Base-by-base conservation (phyloP, 2,797 vertebrate genomes). In the Menidia menidia region DNA sequence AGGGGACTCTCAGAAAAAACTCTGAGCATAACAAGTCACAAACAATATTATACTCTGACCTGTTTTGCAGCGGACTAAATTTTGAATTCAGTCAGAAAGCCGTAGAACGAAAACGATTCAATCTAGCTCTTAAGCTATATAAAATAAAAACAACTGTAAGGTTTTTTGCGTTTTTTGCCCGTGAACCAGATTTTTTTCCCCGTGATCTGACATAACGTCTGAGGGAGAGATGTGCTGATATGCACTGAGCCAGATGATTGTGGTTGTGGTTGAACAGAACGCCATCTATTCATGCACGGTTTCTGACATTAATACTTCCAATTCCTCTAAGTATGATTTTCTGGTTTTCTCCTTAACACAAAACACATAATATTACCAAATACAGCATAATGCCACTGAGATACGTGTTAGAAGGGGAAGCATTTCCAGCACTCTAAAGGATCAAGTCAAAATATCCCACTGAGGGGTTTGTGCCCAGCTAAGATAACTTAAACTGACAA, bases 281-380 rank as follows among this genome's bases (percentile, higher is more conserved):
- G 61, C 55, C 35, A 54, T 10, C 7, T 48, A 16, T 45, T 25
- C 19, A 18, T 48, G 64, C 75, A n/a, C 48, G 39, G 9, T 25
- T 58, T 51, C 61, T 71, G 30, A 54, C 44, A 42, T 53, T 33
- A 74, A 74, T 72, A 71, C 60, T 77, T 12, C 12, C 15, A 25
- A 43, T 18, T 59, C 39, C 3, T 66, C 39, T 25, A 2, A 25
- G 18, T 8, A 74, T 67, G 10, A 7, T 39, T 39, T 31, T 72
- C 0, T 0, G 8, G 19, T 13, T 60, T 45, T 60, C 54, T 64
- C 30, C 16, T 47, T 33, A n/a, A 50, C 35, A 50, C 19, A 61
- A 25, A n/a, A n/a, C 4, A 47, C 16, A 47, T 18, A 16, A 5
- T 33, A 13, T 30, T 30, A 6, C 3, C 25, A 61, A 61, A 61